Evolutionary conservation across 2,888 invertebrate species (phyloP), one percentile per base, ranked within the genome.

Genomic region (Patella caerulea): DNA sequence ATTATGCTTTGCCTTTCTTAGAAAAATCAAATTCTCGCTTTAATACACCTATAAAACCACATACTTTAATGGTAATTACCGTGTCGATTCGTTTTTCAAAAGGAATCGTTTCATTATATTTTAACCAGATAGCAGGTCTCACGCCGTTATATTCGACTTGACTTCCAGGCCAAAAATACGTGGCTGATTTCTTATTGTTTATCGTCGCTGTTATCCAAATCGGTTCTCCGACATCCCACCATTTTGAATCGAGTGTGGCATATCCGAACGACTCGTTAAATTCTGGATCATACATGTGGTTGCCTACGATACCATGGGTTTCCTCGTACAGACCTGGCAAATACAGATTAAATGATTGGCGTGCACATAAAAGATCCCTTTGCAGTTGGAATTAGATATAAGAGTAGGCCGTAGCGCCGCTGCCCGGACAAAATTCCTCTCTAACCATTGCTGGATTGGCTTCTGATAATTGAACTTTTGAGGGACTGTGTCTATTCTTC

Each of bases 261-360:
- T 83, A 78, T 14, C 45, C 70, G 77, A 89, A 89, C 0, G 74
- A 79, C 52, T 79, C 82, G 74, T 90, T 86, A 56, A 86, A 88
- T 17, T 90, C 85, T 0, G 92, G 91, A 87, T 95, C 94, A 84
- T 93, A 94, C 86, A 94, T 93, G 71, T 88, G 86, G 87, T 94
- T 95, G 53, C 93, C 94, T 3, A 95, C 88, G 53, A 95, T 94
- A 0, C 95, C 95, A 90, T 95, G 95, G 4, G 90, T 92, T 89
- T 95, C 95, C 0, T 94, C 92, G 86, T 94, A 94, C 74, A 95
- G 90, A 14, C 95, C 95, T 53, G 95, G 19, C 78, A 75, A 69
- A 76, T 55, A 74, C 59, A 19, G 15, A 73, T 29, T 29, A 29
- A 29, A 29, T 29, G 29, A 29, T 29, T 29, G 1, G 2, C 1